phyloP scores from a whole-genome alignment of 1,140 invertebrate genomes.

The Drosophila hydei region DNA sequence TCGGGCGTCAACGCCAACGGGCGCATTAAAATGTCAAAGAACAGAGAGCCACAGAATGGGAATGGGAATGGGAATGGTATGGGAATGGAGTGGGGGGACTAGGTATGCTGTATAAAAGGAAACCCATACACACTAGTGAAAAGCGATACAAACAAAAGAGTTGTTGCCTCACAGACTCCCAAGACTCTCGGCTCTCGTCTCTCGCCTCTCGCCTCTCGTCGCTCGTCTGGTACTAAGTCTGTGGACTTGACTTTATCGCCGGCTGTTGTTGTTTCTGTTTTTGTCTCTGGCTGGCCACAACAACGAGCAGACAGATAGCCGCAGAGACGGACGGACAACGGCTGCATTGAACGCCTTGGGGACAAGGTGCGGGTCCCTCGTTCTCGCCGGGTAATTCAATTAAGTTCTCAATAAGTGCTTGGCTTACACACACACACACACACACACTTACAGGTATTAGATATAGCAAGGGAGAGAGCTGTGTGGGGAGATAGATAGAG shows the following conservation, averaged over 20 bases:
- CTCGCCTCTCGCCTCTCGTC: background rate
- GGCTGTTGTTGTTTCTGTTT: slow-evolving; percentile 29
- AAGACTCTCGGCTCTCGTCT: background rate
- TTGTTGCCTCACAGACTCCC: slow-evolving; percentile 35
- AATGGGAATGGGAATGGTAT: slow-evolving; percentile 2
- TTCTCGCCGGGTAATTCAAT: slow-evolving; percentile 68
- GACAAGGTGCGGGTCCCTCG: slow-evolving; percentile 48
- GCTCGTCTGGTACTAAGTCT: slow-evolving; percentile 28
- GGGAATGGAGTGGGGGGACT: background rate
- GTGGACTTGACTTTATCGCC: slow-evolving; percentile 44
- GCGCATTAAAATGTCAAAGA: slow-evolving; percentile 79
- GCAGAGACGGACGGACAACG: slow-evolving; percentile 1
- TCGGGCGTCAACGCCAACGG: slow-evolving; percentile 71
- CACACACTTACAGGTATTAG: slow-evolving; percentile 13
- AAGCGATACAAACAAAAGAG: slow-evolving; percentile 59
- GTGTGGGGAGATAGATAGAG: no score
- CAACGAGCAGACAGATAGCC: slow-evolving; percentile 17
- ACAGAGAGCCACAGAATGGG: slow-evolving; percentile 50
- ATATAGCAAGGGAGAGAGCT: slow-evolving; percentile 10
- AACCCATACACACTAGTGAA: slow-evolving; percentile 42
- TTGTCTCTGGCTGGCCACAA: slow-evolving; percentile 46
- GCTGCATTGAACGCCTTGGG: slow-evolving; percentile 52
- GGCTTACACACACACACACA: slow-evolving; percentile 38
- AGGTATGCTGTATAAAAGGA: slow-evolving; percentile 40
- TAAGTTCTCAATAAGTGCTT: slow-evolving; percentile 72